phyloP scores from a whole-genome alignment of 2,888 invertebrate species.

The Camptogramma bilineatum region DNA sequence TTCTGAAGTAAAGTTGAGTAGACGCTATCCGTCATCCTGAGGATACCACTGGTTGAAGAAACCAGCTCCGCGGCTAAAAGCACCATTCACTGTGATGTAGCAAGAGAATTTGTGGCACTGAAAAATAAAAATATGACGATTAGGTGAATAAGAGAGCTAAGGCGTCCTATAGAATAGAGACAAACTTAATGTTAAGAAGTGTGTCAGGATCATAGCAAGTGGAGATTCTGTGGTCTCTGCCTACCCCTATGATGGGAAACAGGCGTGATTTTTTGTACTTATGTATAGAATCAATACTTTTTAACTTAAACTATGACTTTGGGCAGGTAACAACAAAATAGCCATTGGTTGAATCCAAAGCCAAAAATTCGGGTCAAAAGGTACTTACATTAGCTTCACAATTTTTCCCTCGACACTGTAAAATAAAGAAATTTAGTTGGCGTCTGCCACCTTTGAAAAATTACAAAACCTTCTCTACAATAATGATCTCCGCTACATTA shows the following conservation, averaged over 20 bases:
- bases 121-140: background rate
- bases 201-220: too few species aligned
- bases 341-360: background rate
- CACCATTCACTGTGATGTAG: slow-evolving; percentile 11
- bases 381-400: slow-evolving; percentile 52
- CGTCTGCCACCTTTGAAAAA: slow-evolving; percentile 1
- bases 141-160: too few species aligned
- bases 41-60: slow-evolving; percentile 14
- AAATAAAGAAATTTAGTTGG: slow-evolving; percentile 10
- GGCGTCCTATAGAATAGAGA: too few species aligned
- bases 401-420: slow-evolving; percentile 50
- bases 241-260: too few species aligned
- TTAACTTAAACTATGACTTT: too few species aligned
- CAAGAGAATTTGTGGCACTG: slow-evolving; percentile 15
- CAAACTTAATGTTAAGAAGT: too few species aligned
- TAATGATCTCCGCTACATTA: background rate
- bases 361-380: background rate
- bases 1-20: background rate
- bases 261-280: too few species aligned
- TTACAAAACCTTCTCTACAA: background rate
- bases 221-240: too few species aligned
- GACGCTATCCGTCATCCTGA: background rate
- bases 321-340: too few species aligned
- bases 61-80: background rate
- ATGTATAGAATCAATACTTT: too few species aligned